Percentiles rank a stretch among this genome's conserved stretches.
Conservation (phyloP, 2,888 invertebrate genomes). For the Villa cingulata region DNA sequence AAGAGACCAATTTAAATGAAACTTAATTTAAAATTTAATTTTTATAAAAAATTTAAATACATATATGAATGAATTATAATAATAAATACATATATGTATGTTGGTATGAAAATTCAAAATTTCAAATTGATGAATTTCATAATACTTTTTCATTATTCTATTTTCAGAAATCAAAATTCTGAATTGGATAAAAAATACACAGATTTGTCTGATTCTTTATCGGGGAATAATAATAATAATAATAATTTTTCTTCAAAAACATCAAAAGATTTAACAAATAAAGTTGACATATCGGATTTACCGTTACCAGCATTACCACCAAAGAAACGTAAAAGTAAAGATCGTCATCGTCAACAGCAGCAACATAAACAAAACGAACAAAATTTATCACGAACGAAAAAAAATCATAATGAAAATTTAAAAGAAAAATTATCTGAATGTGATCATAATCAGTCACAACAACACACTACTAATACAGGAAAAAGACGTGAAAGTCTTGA, state of each 20-base stretch:
- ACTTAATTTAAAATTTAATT: too few relatives aligned
- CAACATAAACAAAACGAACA: constrained; percentile 5
- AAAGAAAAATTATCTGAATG: neutral
- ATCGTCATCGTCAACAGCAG: constrained; percentile 17
- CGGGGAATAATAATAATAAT: neutral
- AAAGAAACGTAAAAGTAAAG: constrained; percentile 28
- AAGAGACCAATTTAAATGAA: too few relatives aligned
- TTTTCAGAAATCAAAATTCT: too few relatives aligned
- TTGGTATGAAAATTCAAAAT: too few relatives aligned
- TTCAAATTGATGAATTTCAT: too few relatives aligned
- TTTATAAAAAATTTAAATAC: too few relatives aligned
- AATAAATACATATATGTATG: too few relatives aligned
- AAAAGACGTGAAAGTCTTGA: constrained; percentile 31
- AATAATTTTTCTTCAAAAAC: constrained; percentile 12
- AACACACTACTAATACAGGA: constrained; percentile 27
- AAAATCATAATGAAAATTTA: neutral
- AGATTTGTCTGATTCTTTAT: neutral
- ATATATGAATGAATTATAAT: too few relatives aligned
- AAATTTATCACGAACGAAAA: constrained; percentile 7
- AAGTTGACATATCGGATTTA: constrained; percentile 32
- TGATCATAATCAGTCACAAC: constrained; percentile 4
- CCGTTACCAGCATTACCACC: constrained; percentile 33
- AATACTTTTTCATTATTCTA: too few relatives aligned
- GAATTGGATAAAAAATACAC: neutral
- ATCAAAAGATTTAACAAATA: constrained; percentile 21